Conservation (phyloP, 2,113 vertebrate species). For the Electrona antarctica region DNA sequence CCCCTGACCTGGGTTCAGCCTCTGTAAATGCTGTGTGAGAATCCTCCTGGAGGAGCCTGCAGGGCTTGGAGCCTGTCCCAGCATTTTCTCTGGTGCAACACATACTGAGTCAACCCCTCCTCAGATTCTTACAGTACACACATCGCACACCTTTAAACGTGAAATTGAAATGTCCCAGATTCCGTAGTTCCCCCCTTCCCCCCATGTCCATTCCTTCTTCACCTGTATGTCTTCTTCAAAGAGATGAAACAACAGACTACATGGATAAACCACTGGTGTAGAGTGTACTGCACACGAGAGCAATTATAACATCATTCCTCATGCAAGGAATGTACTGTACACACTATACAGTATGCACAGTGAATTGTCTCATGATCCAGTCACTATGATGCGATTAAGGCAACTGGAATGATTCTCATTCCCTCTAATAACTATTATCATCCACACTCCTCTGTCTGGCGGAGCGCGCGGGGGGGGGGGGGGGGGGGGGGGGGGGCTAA, state of each 20-base stretch:
- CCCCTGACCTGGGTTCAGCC: constrained; percentile 67
- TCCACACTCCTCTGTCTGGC: constrained; percentile 55
- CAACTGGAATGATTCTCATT: constrained; percentile 63
- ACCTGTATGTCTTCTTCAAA: constrained; percentile 9
- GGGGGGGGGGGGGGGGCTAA: constrained; percentile 49
- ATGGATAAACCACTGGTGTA: constrained; percentile 1
- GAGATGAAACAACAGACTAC: background rate
- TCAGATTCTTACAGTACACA: constrained; percentile 19
- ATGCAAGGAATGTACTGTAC: background rate
- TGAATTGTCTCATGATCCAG: constrained; percentile 60
- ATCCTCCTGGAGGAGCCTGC: constrained; percentile 60
- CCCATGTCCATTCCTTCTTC: background rate
- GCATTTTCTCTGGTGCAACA: constrained; percentile 45
- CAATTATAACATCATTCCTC: constrained; percentile 26
- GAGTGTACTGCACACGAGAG: constrained; percentile 24
- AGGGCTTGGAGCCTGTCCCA: constrained; percentile 63
- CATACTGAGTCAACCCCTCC: constrained; percentile 3
- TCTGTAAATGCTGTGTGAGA: constrained; percentile 63
- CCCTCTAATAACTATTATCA: constrained; percentile 75
- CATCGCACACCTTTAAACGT: constrained; percentile 1
- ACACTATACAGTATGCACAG: background rate
- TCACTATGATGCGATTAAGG: constrained; percentile 62
- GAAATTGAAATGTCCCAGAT: background rate
- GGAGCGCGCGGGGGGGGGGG: constrained; percentile 34
- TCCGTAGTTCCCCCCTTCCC: background rate